Conservation (phyloP, 2,797 vertebrate genomes). For the Aplochiton taeniatus region DNA sequence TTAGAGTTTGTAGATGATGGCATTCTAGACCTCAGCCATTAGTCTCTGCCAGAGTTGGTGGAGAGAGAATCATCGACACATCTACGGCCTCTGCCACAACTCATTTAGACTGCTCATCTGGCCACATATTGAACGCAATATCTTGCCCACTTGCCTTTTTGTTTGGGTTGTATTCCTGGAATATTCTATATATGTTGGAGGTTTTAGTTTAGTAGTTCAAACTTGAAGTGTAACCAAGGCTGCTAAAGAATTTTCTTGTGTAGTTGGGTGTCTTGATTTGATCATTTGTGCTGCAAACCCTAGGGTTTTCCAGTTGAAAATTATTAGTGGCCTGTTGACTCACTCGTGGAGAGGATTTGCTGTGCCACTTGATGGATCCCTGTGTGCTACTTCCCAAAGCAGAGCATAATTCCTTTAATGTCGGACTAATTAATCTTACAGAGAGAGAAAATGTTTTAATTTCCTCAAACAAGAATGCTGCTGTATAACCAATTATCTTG, state of each 20-base stretch:
- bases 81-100: not conserved
- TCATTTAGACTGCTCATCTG: too few relatives aligned
- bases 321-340: slow-evolving; percentile 47
- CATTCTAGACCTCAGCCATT: slow-evolving; percentile 32
- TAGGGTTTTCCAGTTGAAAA: slow-evolving; percentile 47
- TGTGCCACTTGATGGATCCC: slow-evolving; percentile 38
- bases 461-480: slow-evolving; percentile 35
- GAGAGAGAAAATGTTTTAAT: slow-evolving; percentile 28
- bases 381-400: slow-evolving; percentile 23
- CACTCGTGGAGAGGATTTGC: slow-evolving; percentile 32
- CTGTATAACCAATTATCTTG: slow-evolving; percentile 29
- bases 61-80: not conserved
- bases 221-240: slow-evolving; percentile 15
- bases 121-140: too few relatives aligned
- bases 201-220: too few relatives aligned
- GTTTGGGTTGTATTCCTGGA: too few relatives aligned
- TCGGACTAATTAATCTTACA: slow-evolving; percentile 44
- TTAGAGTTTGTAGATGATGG: slow-evolving; percentile 40
- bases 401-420: slow-evolving; percentile 34
- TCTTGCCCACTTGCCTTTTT: too few relatives aligned
- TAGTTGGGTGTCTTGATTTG: slow-evolving; percentile 53
- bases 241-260: slow-evolving; percentile 36
- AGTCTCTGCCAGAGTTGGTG: slow-evolving; percentile 18
- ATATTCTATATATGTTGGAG: too few relatives aligned
- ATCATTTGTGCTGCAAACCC: slow-evolving; percentile 53